Evolutionary conservation across 2,888 invertebrate species (phyloP), one percentile per base, ranked within the genome.

Genomic region (Netelia fuscicornis): DNA sequence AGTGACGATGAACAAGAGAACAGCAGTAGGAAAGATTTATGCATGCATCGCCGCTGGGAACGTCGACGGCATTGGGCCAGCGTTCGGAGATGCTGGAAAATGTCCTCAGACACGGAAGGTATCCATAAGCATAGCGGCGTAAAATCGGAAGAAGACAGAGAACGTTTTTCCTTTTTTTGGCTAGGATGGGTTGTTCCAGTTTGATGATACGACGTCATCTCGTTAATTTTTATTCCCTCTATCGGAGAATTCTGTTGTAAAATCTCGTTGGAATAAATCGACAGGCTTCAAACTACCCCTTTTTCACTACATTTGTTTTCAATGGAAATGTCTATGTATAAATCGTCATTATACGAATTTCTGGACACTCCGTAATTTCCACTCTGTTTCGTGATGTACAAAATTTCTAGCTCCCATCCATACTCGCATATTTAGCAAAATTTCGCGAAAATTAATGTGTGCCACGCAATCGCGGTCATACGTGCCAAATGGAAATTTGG

Each of bases 401-500:
- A 37, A 6, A 37, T 37, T 37, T 37, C 37, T 37, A 37, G 37
- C 37, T 37, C 37, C 37, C 37, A 37, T 37, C 37, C 37, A 37
- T 37, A 37, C 56, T 13, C 62, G 56, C n/a, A 64, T 44, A 71
- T 30, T 71, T 65, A 44, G 48, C n/a, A 42, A 60, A 72, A 83
- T 77, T 83, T 70, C 30, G 67, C 17, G 48, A 58, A 62, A 58
- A 68, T 48, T 44, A 68, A 60, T 54, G 67, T 23, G 42, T 65
- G 67, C 37, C 11, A 23, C 52, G 70, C 13, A 44, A 11, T 25
- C 37, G 10, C 62, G 48, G 48, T 17, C 9, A 30, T 67, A 62
- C 78, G 72, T 76, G 82, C 71, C 71, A n/a, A 42, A 60, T 68
- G 42, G 42, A 65, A 75, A 83, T 83, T 64, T 54, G 11, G 52